phyloP scores from a whole-genome alignment of 2,113 vertebrate species.

The Plectropomus leopardus region DNA sequence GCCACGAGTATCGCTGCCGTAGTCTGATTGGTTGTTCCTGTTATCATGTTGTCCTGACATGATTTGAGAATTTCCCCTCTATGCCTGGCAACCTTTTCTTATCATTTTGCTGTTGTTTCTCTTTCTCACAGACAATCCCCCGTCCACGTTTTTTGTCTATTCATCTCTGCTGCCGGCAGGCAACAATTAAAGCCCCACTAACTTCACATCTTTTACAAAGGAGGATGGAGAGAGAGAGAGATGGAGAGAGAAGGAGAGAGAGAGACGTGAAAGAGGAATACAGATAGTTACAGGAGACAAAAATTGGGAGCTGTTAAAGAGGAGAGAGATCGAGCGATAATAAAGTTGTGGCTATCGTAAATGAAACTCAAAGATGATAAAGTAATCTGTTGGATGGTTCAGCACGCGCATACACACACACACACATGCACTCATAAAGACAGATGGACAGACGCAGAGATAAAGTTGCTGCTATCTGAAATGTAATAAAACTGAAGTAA shows the following conservation, averaged over 20 bases:
- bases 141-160: not conserved
- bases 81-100: conserved; percentile 5
- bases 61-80: not conserved
- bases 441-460: conserved; percentile 67
- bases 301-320: conserved; percentile 43
- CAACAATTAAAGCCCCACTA: conserved; percentile 52
- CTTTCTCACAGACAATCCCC: conserved; percentile 17
- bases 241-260: conserved; percentile 2
- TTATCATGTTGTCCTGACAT: conserved; percentile 12
- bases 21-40: not conserved
- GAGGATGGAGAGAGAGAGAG: conserved; percentile 5
- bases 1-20: too few species aligned
- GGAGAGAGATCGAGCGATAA: conserved; percentile 47
- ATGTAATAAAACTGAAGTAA: conserved; percentile 80
- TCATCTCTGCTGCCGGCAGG: conserved; percentile 27
- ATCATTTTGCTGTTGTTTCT: conserved; percentile 1
- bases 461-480: conserved; percentile 75
- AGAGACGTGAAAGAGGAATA: conserved; percentile 5
- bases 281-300: conserved; percentile 13
- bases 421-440: conserved; percentile 43
- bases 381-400: conserved; percentile 55
- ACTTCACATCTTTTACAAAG: conserved; percentile 32
- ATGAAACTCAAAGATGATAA: conserved; percentile 72
- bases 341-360: conserved; percentile 64
- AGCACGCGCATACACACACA: conserved; percentile 35